Percentiles rank a stretch among this genome's conserved stretches.
phyloP scores from a whole-genome alignment of 2,888 invertebrate species.

The Drosophila cognata region DNA sequence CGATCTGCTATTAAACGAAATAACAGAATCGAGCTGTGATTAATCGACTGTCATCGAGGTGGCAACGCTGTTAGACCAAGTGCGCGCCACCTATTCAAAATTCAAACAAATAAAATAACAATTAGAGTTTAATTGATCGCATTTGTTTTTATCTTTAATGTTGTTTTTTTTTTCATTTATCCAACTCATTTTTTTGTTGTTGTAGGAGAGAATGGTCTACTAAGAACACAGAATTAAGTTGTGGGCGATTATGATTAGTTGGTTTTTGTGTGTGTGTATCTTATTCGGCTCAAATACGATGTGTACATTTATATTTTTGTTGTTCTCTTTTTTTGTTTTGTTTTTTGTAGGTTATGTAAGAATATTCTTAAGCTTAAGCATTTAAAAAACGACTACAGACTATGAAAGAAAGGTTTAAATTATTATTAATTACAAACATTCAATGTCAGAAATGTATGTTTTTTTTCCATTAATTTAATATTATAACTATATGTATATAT shows the following conservation, averaged over 20 bases:
- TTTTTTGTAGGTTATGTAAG: slow-evolving; percentile 61
- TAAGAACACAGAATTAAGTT: slow-evolving; percentile 67
- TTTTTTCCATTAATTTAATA: slow-evolving; percentile 45
- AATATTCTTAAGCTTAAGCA: slow-evolving; percentile 73
- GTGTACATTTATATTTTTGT: slow-evolving; percentile 24
- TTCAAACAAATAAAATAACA: slow-evolving; percentile 25
- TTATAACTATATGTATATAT: slow-evolving; percentile 42
- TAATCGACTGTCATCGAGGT: neutral
- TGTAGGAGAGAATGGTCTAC: slow-evolving; percentile 56
- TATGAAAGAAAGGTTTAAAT: slow-evolving; percentile 67
- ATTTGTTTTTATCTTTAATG: slow-evolving; percentile 54
- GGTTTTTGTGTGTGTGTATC: slow-evolving; percentile 43
- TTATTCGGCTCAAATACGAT: slow-evolving; percentile 47
- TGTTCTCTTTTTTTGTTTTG: slow-evolving; percentile 29
- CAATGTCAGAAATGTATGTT: slow-evolving; percentile 61
- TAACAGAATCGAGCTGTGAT: neutral
- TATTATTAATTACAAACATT: slow-evolving; percentile 67
- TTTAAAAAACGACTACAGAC: slow-evolving; percentile 75
- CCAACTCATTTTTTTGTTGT: slow-evolving; percentile 31
- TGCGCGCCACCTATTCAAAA: neutral
- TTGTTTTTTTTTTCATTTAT: slow-evolving; percentile 38
- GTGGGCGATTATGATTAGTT: slow-evolving; percentile 66
- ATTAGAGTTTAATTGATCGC: slow-evolving; percentile 35
- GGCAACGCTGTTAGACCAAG: slow-evolving; percentile 15
- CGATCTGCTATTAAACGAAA: neutral